Evolutionary conservation across 1,140 invertebrate genomes (phyloP), one percentile per base, ranked within the genome.

Genomic region (Bombus terrestris): DNA sequence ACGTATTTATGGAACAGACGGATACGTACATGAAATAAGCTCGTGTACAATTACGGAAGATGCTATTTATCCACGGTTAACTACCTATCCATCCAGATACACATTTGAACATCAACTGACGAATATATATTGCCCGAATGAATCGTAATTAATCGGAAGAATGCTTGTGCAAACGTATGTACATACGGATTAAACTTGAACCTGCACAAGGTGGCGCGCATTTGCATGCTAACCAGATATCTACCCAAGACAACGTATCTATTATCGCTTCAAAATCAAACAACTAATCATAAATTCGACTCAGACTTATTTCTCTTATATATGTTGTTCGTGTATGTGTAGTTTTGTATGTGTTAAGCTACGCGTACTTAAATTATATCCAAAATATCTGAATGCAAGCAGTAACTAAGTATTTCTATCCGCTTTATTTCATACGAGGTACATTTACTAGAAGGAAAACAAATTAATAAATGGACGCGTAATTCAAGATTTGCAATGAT

Each of bases 401-500:
- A 89, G 59, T 41, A 86, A 72, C 62, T 28, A 77, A 71, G 57
- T 80, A 77, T 80, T 77, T 86, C 66, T 82, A 78, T 88, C 53
- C 59, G 43, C 72, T 83, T 88, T 89, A 80, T 86, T 89, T 64
- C 71, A 81, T 53, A 83, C 57, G 77, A 81, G 57, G n/a, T 81
- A 84, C 80, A 81, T 66, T 84, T 71, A 59, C 47, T 32, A 71
- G 69, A 59, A 77, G 53, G 53, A 57, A 74, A 57, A 75, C 64
- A 53, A 77, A 77, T 77, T 62, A 64, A 86, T 83, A 39, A 74
- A 66, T 71, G 39, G 39, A 83, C 43, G 68, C 39, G 69, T 76
- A 35, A 76, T 72, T n/a, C 43, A 73, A 76, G 32, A 75, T 76
- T 59, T 25, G 62, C 68, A 57, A 37, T 22, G 43, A 68, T 76